These are phyloP conservation scores for Valencia hispanica DNA, from an alignment of 2,797 vertebrate genomes.

Conservation along the genomic window DNA sequence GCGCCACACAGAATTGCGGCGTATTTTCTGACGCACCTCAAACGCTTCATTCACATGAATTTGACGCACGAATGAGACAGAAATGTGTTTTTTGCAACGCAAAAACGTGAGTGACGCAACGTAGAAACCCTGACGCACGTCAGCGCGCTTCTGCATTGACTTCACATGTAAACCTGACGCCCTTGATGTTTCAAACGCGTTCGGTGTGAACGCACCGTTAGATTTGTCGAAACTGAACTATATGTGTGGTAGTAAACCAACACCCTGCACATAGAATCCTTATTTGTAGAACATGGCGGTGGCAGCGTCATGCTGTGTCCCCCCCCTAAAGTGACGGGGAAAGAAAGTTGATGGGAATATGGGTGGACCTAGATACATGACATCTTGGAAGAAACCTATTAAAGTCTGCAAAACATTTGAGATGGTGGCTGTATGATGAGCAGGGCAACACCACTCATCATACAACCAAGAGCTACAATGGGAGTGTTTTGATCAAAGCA, in stretches of 20 bases:
- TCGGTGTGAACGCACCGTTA: no score
- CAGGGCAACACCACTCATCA: not conserved
- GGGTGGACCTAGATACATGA: not conserved
- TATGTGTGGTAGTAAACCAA: not conserved
- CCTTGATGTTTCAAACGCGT: no score
- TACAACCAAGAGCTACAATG: not conserved
- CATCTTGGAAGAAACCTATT: not conserved
- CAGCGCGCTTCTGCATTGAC: no score
- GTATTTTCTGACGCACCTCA: no score
- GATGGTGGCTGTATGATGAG: not conserved
- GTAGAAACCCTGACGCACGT: no score
- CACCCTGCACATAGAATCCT: not conserved
- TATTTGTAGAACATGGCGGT: not conserved
- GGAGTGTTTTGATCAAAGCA: not conserved
- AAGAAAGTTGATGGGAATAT: not conserved
- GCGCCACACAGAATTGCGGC: no score
- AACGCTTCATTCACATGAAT: no score
- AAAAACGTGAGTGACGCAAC: no score
- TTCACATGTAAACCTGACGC: no score
- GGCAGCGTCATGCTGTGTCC: not conserved
- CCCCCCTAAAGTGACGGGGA: not conserved
- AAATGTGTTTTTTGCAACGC: no score
- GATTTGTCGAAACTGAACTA: not conserved
- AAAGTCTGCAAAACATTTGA: not conserved
- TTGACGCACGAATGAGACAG: no score